Base-by-base conservation (phyloP, 2,797 vertebrate genomes). In the Micrastur ruficollis region DNA sequence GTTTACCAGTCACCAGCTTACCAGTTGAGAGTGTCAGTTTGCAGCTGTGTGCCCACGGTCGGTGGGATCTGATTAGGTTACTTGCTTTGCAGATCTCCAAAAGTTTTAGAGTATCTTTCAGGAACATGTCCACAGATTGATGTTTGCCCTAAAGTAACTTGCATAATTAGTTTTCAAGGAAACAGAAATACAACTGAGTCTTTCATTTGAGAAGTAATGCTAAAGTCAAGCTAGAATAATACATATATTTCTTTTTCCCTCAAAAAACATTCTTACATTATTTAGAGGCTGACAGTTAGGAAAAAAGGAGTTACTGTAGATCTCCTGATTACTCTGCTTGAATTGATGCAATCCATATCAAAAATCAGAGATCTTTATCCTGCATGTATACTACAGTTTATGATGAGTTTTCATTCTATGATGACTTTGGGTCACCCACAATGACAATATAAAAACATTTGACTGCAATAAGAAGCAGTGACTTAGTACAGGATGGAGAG, bases 21-120 rank as follows among this genome's bases (percentile, higher is more conserved):
- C 71, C 52, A 78, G 27, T 19, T n/a, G 14, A 55, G 87, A 89
- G 91, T 94, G 75, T 94, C 89, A 59, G 34, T 82, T 95, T 93
- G 87, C 94, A 92, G 63, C 72, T 75, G 67, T 20, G 1, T 73
- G 73, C 75, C 49, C 73, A 83, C 5, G 9, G 89, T 86, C 62
- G 50, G 36, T 22, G 65, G 58, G 74, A 89, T 85, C 85, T 71
- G 65, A 67, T 92, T 38, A 90, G 73, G 53, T 47, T 95, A 87
- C 74, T 97, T 93, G 89, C 71, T 86, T 89, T 90, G 68, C 81
- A 71, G 63, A 46, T 85, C 67, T 89, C 68, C 18, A 23, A 3
- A 74, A 80, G 72, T 87, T 89, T 63, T 61, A 47, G 52, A 73
- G 6, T 85, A 19, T 66, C 44, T 71, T 82, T 80, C n/a, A 73